Evolutionary conservation across 2,797 vertebrate genomes (phyloP), one percentile per base, ranked within the genome.

Genomic region (Triplophysa yarkandensis): DNA sequence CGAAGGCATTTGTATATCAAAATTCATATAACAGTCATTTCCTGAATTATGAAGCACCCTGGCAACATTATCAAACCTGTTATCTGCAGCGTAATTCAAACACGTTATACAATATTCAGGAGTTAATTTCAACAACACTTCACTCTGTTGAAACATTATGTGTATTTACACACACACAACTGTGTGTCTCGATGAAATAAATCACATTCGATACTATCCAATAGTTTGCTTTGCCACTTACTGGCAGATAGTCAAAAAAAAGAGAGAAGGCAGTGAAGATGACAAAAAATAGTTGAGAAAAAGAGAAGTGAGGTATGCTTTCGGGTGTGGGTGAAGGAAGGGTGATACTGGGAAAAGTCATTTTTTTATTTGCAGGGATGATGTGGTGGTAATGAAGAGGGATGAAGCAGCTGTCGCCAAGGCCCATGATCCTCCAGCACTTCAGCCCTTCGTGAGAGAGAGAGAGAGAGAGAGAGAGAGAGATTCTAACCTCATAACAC

Each of bases 351-450:
- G 61, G 27, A 67, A 76, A 80, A 83, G 76, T 77, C 48, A 19
- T 64, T 72, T 81, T 83, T 79, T 81, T 77, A 79, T 83, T 81
- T 79, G 63, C 71, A 58, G 74, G 34, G 71, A 68, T 79, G 82
- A 81, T 83, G 79, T 77, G 77, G 62, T 69, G 57, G 71, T 83
- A 81, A 83, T 79, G 79, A 83, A 83, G 77, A 83, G 70, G 64
- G 76, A 83, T 83, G 76, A 78, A 80, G 79, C 81, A 81, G 77
- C 79, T 81, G 83, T 73, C 39, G 23, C 79, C 70, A 73, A 23
- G 69, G 62, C 68, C 75, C 60, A 44, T 74, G 39, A 68, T 77
- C 65, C 69, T 65, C 62, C 63, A 60, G 61, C 19, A 17, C 57
- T 50, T 30, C 66, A 50, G 3, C 21, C 36, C 36, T 9, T 2